These are phyloP conservation scores for Troides helena DNA, from an alignment of 2,888 invertebrate genomes.

Conservation along the genomic window DNA sequence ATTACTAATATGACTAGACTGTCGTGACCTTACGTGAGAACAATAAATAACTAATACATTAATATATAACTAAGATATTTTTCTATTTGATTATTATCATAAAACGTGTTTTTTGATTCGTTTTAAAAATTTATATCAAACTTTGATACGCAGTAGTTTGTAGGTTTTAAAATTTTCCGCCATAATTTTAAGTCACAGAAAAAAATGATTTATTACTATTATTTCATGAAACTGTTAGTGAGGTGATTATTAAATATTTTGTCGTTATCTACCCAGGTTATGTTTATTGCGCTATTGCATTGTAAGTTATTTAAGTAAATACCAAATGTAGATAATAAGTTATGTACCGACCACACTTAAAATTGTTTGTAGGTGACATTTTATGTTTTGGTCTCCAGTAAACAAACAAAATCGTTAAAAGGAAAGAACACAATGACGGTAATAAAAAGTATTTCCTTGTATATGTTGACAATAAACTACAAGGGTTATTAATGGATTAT, in stretches of 20 bases:
- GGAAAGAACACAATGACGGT: neutral
- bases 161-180: too few species aligned
- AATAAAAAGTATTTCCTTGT: neutral
- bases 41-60: neutral
- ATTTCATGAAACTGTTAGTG: neutral
- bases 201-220: neutral
- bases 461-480: too few species aligned
- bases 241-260: neutral
- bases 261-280: neutral
- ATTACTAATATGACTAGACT: slow-evolving; percentile 11
- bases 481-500: too few species aligned
- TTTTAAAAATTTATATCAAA: neutral
- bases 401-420: neutral
- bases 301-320: slow-evolving; percentile 1
- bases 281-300: neutral
- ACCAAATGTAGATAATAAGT: neutral
- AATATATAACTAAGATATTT: neutral
- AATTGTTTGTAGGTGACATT: too few species aligned
- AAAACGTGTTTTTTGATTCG: neutral
- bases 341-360: neutral
- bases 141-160: neutral
- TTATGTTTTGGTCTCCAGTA: too few species aligned
- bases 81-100: neutral
- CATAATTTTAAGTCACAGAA: too few species aligned
- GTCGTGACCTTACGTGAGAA: neutral